Base-by-base conservation (phyloP, 2,888 invertebrate genomes). In the Polietes domitor region DNA sequence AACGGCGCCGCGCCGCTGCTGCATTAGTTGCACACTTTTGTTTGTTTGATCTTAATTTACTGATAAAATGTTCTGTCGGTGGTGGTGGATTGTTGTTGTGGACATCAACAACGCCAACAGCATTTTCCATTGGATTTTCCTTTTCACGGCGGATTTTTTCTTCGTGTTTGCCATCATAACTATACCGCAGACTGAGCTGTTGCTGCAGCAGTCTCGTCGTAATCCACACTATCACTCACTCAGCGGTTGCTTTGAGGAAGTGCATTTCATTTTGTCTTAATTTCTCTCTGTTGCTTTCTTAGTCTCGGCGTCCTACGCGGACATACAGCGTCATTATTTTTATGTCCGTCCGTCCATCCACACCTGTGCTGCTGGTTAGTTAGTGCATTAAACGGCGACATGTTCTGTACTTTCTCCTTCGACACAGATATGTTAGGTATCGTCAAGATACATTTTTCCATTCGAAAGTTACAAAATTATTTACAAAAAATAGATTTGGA, bases 21-120 rank as follows among this genome's bases (percentile, higher is more conserved):
- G 37, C 68, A 43, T 41, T 24, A 12, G 32, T 41, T 72, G 12
- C 19, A 19, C 65, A 41, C 61, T 71, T 74, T 2, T 12, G 32
- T n/a, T 63, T 73, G 63, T 77, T 74, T 71, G 47, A 83, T 83
- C 77, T 70, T 55, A 73, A 74, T 77, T 77, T 47, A 58, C 80
- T 74, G 80, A 80, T 83, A 83, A 80, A 50, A 32, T 2, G 37
- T 79, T 82, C 55, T 79, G 58, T 75, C 50, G 6, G 53, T 24
- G 10, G 6, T 9, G 19, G 21, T 12, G 1, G 37, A 17, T 21
- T 21, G 10, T 21, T 19, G 53, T 9, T 1, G 70, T 43, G 61
- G 50, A 58, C 70, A 63, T 58, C 47, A 70, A 32, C 47, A 73
- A 58, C 53, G 61, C 50, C 50, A 73, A 65, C 43, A 24, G n/a